These are phyloP conservation scores for Brenthis daphne DNA, from an alignment of 2,888 invertebrate genomes.

Conservation along the genomic window DNA sequence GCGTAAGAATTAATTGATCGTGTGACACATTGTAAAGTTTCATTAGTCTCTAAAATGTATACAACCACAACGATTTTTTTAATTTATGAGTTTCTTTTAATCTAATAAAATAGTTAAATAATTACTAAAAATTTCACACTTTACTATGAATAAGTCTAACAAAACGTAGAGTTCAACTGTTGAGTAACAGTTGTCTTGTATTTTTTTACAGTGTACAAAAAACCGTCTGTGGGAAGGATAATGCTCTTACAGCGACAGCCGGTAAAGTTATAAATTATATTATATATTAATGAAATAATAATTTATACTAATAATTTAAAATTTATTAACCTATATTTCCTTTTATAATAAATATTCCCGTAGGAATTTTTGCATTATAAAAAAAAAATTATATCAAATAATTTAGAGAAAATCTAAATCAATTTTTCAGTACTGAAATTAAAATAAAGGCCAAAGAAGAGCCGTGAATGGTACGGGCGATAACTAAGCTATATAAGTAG, in stretches of 20 bases:
- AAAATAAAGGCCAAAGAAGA: slow-evolving; percentile 40
- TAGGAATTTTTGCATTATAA: neutral
- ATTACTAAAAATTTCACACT: neutral
- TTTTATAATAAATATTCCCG: too few relatives aligned
- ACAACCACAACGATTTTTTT: too few relatives aligned
- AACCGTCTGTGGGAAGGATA: neutral
- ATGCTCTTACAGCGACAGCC: neutral
- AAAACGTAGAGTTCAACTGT: neutral
- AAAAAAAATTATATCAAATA: neutral
- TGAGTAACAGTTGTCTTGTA: neutral
- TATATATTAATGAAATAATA: too few relatives aligned
- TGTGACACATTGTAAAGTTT: too few relatives aligned
- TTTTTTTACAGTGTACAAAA: neutral
- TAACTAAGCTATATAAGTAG: slow-evolving; percentile 65
- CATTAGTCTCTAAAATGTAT: too few relatives aligned
- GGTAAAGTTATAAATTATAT: neutral
- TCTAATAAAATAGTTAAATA: too few relatives aligned
- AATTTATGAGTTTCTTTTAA: too few relatives aligned
- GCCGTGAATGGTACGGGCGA: slow-evolving; percentile 38
- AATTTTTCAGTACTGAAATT: slow-evolving; percentile 34
- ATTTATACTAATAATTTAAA: too few relatives aligned
- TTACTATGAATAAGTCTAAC: neutral
- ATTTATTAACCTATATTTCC: too few relatives aligned
- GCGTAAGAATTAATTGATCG: too few relatives aligned
- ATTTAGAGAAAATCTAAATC: slow-evolving; percentile 11